Conservation (phyloP, 2,797 vertebrate species). For the Holocentrus rufus region DNA sequence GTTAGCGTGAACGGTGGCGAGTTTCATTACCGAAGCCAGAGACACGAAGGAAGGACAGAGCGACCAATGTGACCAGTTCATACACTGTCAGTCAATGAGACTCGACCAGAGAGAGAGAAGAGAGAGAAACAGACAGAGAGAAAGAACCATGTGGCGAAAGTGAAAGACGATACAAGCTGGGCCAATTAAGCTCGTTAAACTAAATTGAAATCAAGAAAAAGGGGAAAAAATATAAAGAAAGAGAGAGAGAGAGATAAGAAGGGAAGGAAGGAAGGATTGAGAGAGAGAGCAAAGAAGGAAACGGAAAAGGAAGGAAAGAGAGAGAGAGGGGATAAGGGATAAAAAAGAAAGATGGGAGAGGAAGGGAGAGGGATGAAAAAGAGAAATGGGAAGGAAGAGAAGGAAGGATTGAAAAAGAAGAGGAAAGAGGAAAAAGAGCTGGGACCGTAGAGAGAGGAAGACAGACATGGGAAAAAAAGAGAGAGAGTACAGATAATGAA, state of each 20-base stretch:
- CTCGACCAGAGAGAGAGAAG: too few relatives aligned
- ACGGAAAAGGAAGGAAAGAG: neutral
- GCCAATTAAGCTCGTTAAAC: too few relatives aligned
- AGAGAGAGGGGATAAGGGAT: neutral
- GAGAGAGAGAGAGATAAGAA: neutral
- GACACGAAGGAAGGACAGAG: constrained; percentile 26
- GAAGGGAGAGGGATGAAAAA: too few relatives aligned
- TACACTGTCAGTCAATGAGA: too few relatives aligned
- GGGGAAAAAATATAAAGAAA: too few relatives aligned
- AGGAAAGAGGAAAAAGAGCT: neutral
- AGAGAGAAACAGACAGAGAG: neutral
- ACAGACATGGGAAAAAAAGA: neutral
- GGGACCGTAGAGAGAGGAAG: too few relatives aligned
- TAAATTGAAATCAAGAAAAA: too few relatives aligned
- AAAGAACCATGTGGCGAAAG: neutral
- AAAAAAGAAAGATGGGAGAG: neutral
- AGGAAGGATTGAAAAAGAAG: neutral
- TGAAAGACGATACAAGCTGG: too few relatives aligned
- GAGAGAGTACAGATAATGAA: neutral
- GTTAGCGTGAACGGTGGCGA: constrained; percentile 48
- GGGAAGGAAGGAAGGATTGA: neutral
- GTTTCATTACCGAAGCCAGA: constrained; percentile 49
- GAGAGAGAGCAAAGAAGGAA: neutral
- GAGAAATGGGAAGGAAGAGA: neutral
- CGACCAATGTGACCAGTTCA: neutral